Evolutionary conservation across 2,113 vertebrate genomes (phyloP), one percentile per base, ranked within the genome.

Genomic region (Oncorhynchus mykiss): DNA sequence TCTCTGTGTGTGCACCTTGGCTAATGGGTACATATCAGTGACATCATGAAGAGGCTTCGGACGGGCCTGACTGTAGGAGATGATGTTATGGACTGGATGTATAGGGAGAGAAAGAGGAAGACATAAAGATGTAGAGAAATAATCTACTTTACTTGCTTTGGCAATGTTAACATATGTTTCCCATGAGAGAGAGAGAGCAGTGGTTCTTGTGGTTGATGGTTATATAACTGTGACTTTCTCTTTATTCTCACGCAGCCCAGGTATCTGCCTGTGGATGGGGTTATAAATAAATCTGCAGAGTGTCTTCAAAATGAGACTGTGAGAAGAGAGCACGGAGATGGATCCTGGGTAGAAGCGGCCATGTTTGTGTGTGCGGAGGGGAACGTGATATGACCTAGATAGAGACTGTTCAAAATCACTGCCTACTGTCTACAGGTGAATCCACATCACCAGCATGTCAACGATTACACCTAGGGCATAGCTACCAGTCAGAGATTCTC

Each of bases 301-400:
- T 29, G 22, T 49, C 68, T 70, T 70, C 68, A 49, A 51, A 51
- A 34, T 11, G 22, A 7, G 68, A 39, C 39, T 22, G 34, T 4
- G 39, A 39, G 39, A 54, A 64, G 13, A 77, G 45, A 29, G 20
- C 39, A 3, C 39, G 16, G 48, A 70, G 45, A 54, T 12, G 49
- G 54, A 54, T 64, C 11, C 48, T 69, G 59, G 8, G 45, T 6
- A 70, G 39, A n/a, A 49, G 45, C 11, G 49, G n/a, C 68, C 68
- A 70, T 51, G 68, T 24, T 48, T 25, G 67, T 11, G 39, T 13
- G 45, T 39, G 69, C 29, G 57, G 80, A 57, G 18, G 25, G 67
- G 49, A 45, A 74, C 59, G 71, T 77, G 74, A 76, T 48, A 51
- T 78, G 82, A 78, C 78, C 82, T 70, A 80, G 78, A 80, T 80